phyloP scores from a whole-genome alignment of 2,113 vertebrate species.

The Coracopsis vasa region DNA sequence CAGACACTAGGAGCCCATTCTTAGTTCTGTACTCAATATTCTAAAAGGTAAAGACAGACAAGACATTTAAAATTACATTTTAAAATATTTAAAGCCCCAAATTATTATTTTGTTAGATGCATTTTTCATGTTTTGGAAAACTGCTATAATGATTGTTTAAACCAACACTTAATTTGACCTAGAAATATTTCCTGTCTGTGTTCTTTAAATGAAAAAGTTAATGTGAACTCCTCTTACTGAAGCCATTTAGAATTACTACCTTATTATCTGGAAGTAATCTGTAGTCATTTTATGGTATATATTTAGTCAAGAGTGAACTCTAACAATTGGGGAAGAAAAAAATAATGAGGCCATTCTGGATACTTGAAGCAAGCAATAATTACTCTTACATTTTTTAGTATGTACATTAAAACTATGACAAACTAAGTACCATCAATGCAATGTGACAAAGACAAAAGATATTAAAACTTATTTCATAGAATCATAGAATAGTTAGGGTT shows the following conservation, averaged over 20 bases:
- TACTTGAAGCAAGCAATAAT: background rate
- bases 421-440: background rate
- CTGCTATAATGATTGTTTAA: background rate
- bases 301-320: background rate
- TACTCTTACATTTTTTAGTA: background rate
- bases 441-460: background rate
- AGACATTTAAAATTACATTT: background rate
- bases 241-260: background rate
- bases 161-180: background rate
- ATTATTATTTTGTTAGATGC: background rate
- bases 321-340: rapidly evolving
- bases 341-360: background rate
- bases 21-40: background rate
- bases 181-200: background rate
- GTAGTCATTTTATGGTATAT: background rate
- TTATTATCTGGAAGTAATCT: background rate
- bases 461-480: background rate
- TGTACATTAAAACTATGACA: background rate
- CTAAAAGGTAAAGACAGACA: background rate
- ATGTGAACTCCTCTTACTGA: background rate
- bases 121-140: background rate
- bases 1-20: background rate
- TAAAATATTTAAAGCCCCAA: background rate
- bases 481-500: too few relatives aligned
- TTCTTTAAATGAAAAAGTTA: background rate